Evolutionary conservation across 2,888 invertebrate species (phyloP), one percentile per base, ranked within the genome.

Genomic region (Tetragonisca angustula): DNA sequence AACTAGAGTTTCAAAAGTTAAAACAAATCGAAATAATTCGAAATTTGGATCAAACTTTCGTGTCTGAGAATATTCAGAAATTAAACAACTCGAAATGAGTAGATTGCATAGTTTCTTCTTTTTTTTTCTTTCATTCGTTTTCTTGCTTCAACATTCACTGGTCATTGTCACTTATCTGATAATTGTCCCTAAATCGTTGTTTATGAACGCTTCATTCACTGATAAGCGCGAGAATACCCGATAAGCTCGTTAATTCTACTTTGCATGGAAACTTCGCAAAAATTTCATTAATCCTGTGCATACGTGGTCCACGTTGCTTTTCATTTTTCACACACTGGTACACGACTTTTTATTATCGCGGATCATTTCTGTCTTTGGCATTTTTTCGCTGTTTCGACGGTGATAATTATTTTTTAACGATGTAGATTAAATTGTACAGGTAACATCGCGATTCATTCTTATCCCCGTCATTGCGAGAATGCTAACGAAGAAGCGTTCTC

Each of bases 401-500:
- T 5, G 13, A 27, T 15, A 17, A 19, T 24, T 15, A 52, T 32
- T 21, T 52, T 9, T 71, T 64, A 24, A 5, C 11, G n/a, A 4
- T 0, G 24, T 6, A 6, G 17, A 43, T 52, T 19, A 36, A 50
- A 9, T 50, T n/a, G n/a, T 19, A 36, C 36, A 27, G 11, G 32
- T n/a, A 32, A 32, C 19, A 9, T 19, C n/a, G 17, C 17, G 2
- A 19, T 24, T 27, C 9, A 11, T 15, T 21, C 27, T 68, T 49
- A 69, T 50, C 49, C 27, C n/a, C 9, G 5, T 27, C 27, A 56
- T 50, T 11, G 11, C 5, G 5, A 6, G 11, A 27, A 43, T 4
- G 17, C 52, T 64, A 43, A 32, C n/a, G 19, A 69, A 69, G 76
- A 76, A 76, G 27, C n/a, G 19, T 59, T 80, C 50, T 52, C 17